A percentile compares a stretch with the other conserved stretches of the same genome.
These are phyloP conservation scores for Sebastes umbrosus DNA, from an alignment of 2,797 vertebrate species.

Conservation along the genomic window DNA sequence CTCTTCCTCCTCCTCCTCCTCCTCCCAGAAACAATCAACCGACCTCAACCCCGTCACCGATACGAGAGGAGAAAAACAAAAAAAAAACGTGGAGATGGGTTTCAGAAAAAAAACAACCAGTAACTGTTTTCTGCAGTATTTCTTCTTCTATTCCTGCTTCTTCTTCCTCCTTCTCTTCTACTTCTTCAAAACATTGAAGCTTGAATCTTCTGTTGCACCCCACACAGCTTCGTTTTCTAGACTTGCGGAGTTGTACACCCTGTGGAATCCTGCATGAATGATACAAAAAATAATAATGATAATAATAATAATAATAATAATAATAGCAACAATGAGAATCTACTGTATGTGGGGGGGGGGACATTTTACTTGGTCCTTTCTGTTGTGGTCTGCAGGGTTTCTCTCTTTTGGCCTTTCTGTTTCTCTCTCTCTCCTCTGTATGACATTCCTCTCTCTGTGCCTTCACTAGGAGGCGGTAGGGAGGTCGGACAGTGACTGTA, in stretches of 20 bases:
- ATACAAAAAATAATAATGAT: conserved; percentile 74
- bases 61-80: conserved; percentile 61
- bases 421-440: conserved; percentile 64
- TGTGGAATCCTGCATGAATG: conserved; percentile 87
- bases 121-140: conserved; percentile 81
- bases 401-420: conserved; percentile 70
- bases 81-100: conserved; percentile 53
- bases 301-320: conserved; percentile 71
- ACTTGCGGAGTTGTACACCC: conserved; percentile 78
- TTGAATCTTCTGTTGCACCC: conserved; percentile 86
- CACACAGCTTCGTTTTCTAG: conserved; percentile 79
- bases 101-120: conserved; percentile 63
- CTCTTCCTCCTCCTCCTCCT: background rate
- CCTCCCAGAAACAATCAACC: conserved; percentile 56
- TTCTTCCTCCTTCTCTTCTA: conserved; percentile 68
- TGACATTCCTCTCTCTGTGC: conserved; percentile 63
- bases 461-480: conserved; percentile 43
- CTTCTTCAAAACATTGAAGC: conserved; percentile 84
- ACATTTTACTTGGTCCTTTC: conserved; percentile 70
- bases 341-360: conserved; percentile 71
- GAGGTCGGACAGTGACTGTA: conserved; percentile 33
- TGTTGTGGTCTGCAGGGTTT: conserved; percentile 75
- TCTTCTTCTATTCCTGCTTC: conserved; percentile 81
- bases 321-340: conserved; percentile 80
- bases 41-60: conserved; percentile 59